Base-by-base conservation (phyloP, 1,140 invertebrate species). In the Zaprionus camerounensis region DNA sequence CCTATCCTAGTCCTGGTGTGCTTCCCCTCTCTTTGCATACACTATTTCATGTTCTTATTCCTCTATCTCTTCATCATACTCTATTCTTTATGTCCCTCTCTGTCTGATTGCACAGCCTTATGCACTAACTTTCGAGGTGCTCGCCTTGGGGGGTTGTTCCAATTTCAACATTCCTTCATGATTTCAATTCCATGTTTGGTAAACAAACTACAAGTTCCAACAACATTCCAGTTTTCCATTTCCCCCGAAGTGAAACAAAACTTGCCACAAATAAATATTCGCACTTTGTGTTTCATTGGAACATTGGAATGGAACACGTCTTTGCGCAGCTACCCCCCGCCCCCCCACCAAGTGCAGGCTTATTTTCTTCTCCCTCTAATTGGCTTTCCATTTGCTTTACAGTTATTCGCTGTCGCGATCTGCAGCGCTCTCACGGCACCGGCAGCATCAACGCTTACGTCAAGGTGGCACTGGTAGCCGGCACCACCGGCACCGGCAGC, bases 361-460 rank as follows among this genome's bases (percentile, higher is more conserved):
- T 46, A 46, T 17, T 31, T 24, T 41, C 22, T 31, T 41, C 44
- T 41, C 44, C 24, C 34, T 49, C 22, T 49, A 57, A 46, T 36
- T 28, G 1, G 9, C 17, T 92, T 84, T 26, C 1, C 17, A 46
- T 67, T 41, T 78, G 3, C 5, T 57, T 53, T 69, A 13, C 57
- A 94, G 94, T 94, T 77, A 92, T 94, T 68, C 91, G 93, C 28
- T 94, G 93, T 70, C 86, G 91, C 46, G 93, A 94, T 68, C 69
- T 94, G 31, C 91, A 91, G 58, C 91, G 93, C 41, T 58, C 82
- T 0, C 92, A 93, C 71, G 92, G 91, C 59, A 80, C 83, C 61
- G 83, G 88, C 63, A 86, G 80, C 65, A 80, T 94, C 12, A 94
- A 94, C 80, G 93, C 94, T 34, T 94, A 94, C 77, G 93, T 94